These are phyloP conservation scores for Opisthocomus hoazin DNA, from an alignment of 2,113 vertebrate species.

Conservation along the genomic window DNA sequence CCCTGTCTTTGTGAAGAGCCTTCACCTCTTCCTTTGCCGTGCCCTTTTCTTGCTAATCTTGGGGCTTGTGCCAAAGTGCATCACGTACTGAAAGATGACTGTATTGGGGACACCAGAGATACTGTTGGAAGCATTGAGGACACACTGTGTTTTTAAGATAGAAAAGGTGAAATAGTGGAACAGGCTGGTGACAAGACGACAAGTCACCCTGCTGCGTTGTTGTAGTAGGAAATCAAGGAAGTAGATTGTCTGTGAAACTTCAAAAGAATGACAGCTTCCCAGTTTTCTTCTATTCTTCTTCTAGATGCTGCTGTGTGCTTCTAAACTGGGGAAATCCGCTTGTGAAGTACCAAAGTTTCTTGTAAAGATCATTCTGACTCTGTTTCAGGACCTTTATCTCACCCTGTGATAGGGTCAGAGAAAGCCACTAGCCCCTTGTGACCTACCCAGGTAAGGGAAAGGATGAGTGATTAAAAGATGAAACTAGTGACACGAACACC, in stretches of 20 bases:
- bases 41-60: neutral
- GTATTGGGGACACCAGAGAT: neutral
- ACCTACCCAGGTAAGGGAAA: neutral
- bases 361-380: neutral
- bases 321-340: neutral
- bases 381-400: neutral
- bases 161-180: neutral
- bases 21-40: neutral
- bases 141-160: neutral
- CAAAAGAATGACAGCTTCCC: neutral
- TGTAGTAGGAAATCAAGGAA: neutral
- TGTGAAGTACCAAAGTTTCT: neutral
- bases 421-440: neutral
- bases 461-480: neutral
- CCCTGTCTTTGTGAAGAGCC: neutral
- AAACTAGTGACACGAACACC: neutral
- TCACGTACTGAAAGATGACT: rapidly evolving
- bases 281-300: neutral
- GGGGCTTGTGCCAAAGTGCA: neutral
- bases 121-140: rapidly evolving
- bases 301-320: neutral
- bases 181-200: neutral
- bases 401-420: neutral
- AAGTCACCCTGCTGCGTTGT: neutral
- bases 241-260: neutral